Evolutionary conservation across 2,113 vertebrate genomes (phyloP), one percentile per base, ranked within the genome.

Genomic region (Pituophis catenifer): DNA sequence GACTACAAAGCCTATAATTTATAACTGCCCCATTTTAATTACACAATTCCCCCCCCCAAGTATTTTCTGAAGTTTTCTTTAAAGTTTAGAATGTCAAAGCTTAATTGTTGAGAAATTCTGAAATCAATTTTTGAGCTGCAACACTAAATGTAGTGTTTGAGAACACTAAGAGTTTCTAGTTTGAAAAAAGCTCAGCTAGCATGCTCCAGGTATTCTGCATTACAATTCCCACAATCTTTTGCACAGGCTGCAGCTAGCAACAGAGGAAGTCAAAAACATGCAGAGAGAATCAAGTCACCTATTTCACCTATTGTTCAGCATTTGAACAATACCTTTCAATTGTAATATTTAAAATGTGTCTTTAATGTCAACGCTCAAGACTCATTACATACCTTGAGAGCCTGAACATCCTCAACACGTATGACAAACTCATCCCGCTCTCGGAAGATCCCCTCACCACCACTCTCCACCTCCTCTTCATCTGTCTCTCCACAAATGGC

Each of bases 381-480:
- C 33, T 4, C 44, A 7, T 52, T 15, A n/a, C 96, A 85, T 93
- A 99, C 98, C 98, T 98, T 98, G 29, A 99, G 98, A 17, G 98
- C 98, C 24, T 97, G 97, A 90, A 99, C 98, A 97, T 99, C 99
- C 75, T 99, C 99, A 0, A 98, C 98, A 0, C 98, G 98, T 92
- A 99, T 99, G 92, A 99, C 99, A 89, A 99, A 99, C 96, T 99
- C 99, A 12, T 99, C 99, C 0, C 99, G 97, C 94, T 99, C 98
- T 3, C 98, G 97, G 96, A 99, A 99, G 96, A 99, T 99, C 19
- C 99, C 99, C 94, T 99, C 99, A 0, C 98, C 99, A 0, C 98
- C 98, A 1, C 99, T 99, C 96, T 99, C 99, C 0, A 98, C 98
- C 1, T 99, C 98, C 86, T 99, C 99, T 93, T 98, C 98, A 0